Percentiles rank a stretch among this genome's conserved stretches.
Evolutionary conservation across 2,888 invertebrate genomes (phyloP).

Genomic region (Anticlea derivata): DNA sequence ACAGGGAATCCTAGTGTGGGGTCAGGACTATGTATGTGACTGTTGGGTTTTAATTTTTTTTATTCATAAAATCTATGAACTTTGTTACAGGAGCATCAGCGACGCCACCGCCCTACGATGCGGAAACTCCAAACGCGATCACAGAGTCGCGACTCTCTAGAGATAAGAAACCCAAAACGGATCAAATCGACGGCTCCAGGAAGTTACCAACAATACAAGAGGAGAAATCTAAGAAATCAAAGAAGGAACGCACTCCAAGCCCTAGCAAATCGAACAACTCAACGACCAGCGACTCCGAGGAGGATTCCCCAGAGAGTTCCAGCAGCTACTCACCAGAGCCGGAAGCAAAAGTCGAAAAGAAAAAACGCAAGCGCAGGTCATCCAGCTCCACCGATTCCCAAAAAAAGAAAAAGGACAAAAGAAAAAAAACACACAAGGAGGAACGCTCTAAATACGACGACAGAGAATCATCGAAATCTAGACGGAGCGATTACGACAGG

Average conservation of each 20-base stretch:
- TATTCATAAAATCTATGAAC: not conserved
- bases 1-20: too few species aligned
- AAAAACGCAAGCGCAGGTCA: constrained; percentile 66
- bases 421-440: constrained; percentile 55
- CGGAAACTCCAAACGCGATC: constrained; percentile 67
- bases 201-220: constrained; percentile 65
- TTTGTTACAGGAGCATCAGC: constrained; percentile 60
- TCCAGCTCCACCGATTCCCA: constrained; percentile 63
- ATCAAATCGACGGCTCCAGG: constrained; percentile 58
- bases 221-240: constrained; percentile 61
- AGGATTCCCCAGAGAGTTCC: constrained; percentile 59
- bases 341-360: constrained; percentile 55
- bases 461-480: constrained; percentile 54
- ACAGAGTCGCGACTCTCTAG: constrained; percentile 60
- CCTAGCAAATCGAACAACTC: constrained; percentile 62
- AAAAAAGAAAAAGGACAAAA: constrained; percentile 63
- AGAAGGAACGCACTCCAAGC: constrained; percentile 62
- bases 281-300: constrained; percentile 68
- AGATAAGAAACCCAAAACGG: constrained; percentile 60
- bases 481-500: constrained; percentile 60
- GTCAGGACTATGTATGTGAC: too few species aligned
- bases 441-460: constrained; percentile 58
- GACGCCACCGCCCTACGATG: constrained; percentile 66
- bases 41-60: too few species aligned
- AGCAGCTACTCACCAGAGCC: constrained; percentile 57